Evolutionary conservation across 1,140 invertebrate species (phyloP), one percentile per base, ranked within the genome.

Genomic region (Cydia amplana): DNA sequence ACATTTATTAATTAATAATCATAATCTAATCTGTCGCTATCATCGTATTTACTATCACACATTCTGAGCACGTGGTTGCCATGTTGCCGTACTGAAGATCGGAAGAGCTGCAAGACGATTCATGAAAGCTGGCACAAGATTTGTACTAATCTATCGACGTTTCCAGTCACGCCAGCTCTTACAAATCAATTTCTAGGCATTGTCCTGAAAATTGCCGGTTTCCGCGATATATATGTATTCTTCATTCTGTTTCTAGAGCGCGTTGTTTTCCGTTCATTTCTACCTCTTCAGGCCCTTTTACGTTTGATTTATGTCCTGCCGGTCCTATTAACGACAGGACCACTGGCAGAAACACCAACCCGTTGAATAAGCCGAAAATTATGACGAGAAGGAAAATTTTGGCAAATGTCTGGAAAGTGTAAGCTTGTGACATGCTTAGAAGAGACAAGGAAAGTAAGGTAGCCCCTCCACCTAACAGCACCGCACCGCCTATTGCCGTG

Each of bases 381-480:
- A 97, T 95, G 0, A 97, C 96, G 67, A 97, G 89, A 28, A 96
- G 93, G 82, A 97, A 97, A 83, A 97, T 96, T 93, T 96, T 97
- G 81, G 97, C 97, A 85, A 98, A 98, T 51, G 96, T 93, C 73
- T 95, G 93, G 86, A 97, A 97, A 4, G 96, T 96, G 83, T 97
- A 97, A n/a, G 96, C 95, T 75, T 94, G 94, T 0, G 96, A 97
- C 77, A 95, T 94, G 76, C 94, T 94, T 16, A 97, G 92, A 74
- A 97, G 93, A 18, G 95, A 94, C 60, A 97, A 94, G n/a, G 96
- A 95, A 5, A 97, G 92, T 65, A 97, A 94, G 51, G 96, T 97
- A 5, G 96, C 97, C 25, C 97, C 95, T 1, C 96, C 97, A 20
- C 97, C 97, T 85, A 95, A 95, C 46, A 97, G 91, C 25, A 98